Percentiles rank a stretch among this genome's conserved stretches.
phyloP scores from a whole-genome alignment of 2,113 vertebrate species.

The Ondatra zibethicus region DNA sequence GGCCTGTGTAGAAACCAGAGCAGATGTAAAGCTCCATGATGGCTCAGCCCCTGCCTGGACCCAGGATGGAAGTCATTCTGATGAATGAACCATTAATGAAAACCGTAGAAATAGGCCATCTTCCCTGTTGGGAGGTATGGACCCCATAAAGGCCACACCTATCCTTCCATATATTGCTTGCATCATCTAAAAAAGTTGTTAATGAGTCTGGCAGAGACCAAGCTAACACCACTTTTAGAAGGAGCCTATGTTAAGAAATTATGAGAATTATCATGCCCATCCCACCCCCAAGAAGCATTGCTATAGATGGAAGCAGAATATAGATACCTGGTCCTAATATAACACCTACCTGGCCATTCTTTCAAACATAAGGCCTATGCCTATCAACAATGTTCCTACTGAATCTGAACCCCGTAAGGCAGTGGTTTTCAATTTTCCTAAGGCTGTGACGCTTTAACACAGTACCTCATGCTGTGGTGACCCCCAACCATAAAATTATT shows the following conservation, averaged over 20 bases:
- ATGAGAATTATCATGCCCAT: not conserved
- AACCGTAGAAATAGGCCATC: not conserved
- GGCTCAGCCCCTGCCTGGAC: not conserved
- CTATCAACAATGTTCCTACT: not conserved
- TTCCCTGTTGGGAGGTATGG: not conserved
- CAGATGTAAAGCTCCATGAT: not conserved
- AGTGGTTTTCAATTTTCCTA: not conserved
- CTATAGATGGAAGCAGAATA: not conserved
- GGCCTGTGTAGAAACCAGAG: not conserved
- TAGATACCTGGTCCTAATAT: not conserved
- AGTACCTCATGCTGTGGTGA: not conserved
- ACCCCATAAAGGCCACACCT: not conserved
- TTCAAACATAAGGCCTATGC: not conserved
- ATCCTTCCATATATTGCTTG: not conserved
- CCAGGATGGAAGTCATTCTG: not conserved
- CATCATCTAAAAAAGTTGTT: conserved; percentile 48
- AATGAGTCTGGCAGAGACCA: conserved; percentile 44
- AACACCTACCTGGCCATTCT: not conserved
- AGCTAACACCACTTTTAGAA: not conserved
- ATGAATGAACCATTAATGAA: not conserved
- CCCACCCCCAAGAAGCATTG: not conserved
- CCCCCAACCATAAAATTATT: not conserved
- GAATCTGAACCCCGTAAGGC: not conserved
- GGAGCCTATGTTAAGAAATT: conserved; percentile 5
- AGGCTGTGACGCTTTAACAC: not conserved